Conservation (phyloP, 2,113 vertebrate species). For the Saccopteryx leptura region DNA sequence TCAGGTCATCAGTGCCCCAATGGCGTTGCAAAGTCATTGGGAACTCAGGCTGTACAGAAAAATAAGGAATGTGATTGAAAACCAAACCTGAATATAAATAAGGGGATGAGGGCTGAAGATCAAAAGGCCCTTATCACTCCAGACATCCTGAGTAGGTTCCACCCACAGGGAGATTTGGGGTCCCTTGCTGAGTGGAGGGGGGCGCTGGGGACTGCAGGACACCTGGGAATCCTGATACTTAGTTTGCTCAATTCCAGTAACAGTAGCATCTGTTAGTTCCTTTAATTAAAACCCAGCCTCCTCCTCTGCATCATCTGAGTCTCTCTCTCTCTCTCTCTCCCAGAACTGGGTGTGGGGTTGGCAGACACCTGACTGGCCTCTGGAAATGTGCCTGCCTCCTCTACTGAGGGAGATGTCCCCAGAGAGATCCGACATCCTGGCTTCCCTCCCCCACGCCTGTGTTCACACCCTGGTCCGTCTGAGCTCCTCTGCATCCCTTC, state of each 20-base stretch:
- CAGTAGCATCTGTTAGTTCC: neutral
- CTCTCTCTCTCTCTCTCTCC: neutral
- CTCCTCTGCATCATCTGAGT: neutral
- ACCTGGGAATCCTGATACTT: neutral
- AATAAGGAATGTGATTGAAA: neutral
- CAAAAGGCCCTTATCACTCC: neutral
- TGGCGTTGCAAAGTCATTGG: neutral
- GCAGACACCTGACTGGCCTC: neutral
- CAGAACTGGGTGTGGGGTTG: neutral
- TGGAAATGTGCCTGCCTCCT: neutral
- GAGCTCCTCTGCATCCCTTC: neutral
- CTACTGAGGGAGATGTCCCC: neutral
- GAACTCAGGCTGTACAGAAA: neutral
- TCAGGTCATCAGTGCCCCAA: neutral
- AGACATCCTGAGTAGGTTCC: neutral
- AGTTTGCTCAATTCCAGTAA: neutral
- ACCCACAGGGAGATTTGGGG: neutral
- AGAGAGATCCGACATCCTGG: neutral
- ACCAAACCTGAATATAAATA: neutral
- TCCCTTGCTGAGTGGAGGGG: neutral
- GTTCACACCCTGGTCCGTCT: neutral
- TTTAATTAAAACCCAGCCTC: neutral
- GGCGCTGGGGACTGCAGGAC: neutral
- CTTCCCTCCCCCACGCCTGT: neutral
- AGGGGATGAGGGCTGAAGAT: neutral